Base-by-base conservation (phyloP, 2,797 vertebrate species). In the Etheostoma perlongum region DNA sequence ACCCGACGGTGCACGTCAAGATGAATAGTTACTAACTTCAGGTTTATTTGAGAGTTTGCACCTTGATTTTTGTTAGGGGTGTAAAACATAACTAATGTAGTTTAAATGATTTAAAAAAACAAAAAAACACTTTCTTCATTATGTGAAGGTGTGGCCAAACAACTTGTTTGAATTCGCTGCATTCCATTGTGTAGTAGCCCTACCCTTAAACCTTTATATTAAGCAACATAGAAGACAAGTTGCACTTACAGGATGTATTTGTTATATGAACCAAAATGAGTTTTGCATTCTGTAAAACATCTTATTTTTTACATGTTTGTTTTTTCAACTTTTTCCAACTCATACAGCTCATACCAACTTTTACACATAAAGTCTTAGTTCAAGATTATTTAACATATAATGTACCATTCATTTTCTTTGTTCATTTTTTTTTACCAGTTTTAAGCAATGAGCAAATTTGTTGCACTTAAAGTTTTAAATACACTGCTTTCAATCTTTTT, bases 81-180 rank as follows among this genome's bases (percentile, higher is more conserved):
- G 1, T 70, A 40, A 18, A 70, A 42, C 2, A 18, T 30, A 23
- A 74, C 5, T 25, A 30, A 69, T 30, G 1, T 25, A 67, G 51
- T 79, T 66, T 62, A 25, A 2, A 59, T 18, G 7, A 46, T 79
- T 79, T 72, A 55, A 46, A 57, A 40, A 2, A 33, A 36, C 52
- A 40, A 3, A 36, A 10, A 40, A 40, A 72, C 78, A 85, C 46
- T 88, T 87, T 90, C 48, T 86, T 76, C 36, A 78, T 85, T 25
- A 74, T 66, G 33, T 85, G 67, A 85, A 89, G 81, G 83, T 84
- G 78, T 85, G 85, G 81, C 76, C 76, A 85, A 84, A 84, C 72
- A 87, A 88, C 82, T 92, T 90, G 83, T 89, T 83, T 88, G 82
- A 81, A 78, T 90, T 82, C 61, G 63, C 72, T 89, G 80, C 81